These are phyloP conservation scores for Ameiurus melas DNA, from an alignment of 2,113 vertebrate species.

Conservation along the genomic window DNA sequence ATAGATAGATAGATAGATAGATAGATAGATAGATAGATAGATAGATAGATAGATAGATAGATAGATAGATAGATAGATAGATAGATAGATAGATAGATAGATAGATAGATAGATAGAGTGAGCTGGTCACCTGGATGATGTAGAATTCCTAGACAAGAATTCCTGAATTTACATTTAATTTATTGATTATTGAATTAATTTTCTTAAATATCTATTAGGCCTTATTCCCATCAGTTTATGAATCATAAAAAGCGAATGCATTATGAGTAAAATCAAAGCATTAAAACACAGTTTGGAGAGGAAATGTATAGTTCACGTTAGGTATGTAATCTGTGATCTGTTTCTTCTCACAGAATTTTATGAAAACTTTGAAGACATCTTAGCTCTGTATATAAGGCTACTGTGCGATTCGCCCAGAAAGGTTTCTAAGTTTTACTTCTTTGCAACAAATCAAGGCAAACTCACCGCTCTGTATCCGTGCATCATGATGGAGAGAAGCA, in stretches of 20 bases:
- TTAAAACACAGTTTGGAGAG: not conserved
- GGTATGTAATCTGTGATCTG: not conserved
- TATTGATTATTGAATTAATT: not conserved
- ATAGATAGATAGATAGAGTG: too few species aligned
- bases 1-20: too few species aligned
- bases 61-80: too few species aligned
- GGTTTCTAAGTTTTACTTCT: not conserved
- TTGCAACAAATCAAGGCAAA: not conserved
- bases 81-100: too few species aligned
- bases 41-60: too few species aligned
- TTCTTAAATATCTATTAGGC: too few species aligned
- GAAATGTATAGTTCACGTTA: not conserved
- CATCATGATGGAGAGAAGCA: slow-evolving; percentile 30
- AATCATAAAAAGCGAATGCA: too few species aligned
- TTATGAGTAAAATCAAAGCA: not conserved
- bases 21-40: too few species aligned
- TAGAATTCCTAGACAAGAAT: too few species aligned
- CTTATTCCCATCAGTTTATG: too few species aligned
- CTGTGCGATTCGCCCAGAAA: not conserved
- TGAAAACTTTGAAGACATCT: not conserved
- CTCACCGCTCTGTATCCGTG: slow-evolving; percentile 51
- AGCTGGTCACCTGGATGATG: not conserved
- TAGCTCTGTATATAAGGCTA: not conserved
- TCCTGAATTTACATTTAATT: too few species aligned
- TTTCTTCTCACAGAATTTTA: not conserved